Percentiles rank a stretch among this genome's conserved stretches.
These are phyloP conservation scores for Trachythela sp. DNA, from an alignment of 64 coral and sea anemone genomes.

Conservation along the genomic window DNA sequence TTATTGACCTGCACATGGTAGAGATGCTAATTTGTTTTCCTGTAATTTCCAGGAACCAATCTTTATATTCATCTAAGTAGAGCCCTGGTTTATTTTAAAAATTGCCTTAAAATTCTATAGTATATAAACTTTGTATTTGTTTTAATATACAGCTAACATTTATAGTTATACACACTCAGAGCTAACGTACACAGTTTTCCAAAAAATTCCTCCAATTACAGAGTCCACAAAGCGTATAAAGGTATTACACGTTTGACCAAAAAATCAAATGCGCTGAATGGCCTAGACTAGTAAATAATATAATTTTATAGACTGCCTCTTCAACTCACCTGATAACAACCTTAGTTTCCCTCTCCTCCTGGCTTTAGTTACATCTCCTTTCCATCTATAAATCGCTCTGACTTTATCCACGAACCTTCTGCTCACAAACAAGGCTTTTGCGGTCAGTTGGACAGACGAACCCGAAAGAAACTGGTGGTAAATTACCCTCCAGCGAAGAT, in stretches of 20 bases:
- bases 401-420: not conserved
- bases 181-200: not conserved
- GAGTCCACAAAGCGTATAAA: not conserved
- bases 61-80: slow-evolving; percentile 24
- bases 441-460: not conserved
- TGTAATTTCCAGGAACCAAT: slow-evolving; percentile 3
- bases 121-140: not conserved
- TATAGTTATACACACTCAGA: not conserved
- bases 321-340: not conserved
- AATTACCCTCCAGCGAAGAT: slow-evolving; percentile 7
- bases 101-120: not conserved
- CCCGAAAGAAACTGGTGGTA: slow-evolving; percentile 14
- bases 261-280: not conserved
- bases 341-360: not conserved
- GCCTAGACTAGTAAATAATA: not conserved
- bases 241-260: not conserved
- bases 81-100: slow-evolving; percentile 22
- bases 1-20: slow-evolving; percentile 35
- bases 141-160: not conserved
- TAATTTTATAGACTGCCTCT: not conserved
- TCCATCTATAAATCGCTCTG: slow-evolving; percentile 2
- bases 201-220: not conserved
- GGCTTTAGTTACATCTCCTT: not conserved
- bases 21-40: slow-evolving; percentile 29
- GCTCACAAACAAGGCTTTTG: not conserved